phyloP scores from a whole-genome alignment of 1,140 invertebrate species.

The Doryteuthis pealeii region DNA sequence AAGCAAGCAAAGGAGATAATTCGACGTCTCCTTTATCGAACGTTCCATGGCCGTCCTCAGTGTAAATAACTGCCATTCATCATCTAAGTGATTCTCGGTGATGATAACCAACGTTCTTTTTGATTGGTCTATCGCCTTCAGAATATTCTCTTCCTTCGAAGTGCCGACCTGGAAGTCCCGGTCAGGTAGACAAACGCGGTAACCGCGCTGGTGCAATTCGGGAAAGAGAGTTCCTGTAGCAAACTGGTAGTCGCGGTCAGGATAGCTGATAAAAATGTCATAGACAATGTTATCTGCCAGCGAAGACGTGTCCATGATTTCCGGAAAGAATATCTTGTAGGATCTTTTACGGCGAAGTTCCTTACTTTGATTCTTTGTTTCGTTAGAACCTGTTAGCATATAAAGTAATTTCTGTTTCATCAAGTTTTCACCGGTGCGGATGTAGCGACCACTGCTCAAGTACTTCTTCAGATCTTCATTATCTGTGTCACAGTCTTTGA shows the following conservation, averaged over 20 bases:
- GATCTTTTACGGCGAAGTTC: not conserved
- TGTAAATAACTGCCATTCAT: conserved; percentile 43
- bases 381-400: conserved; percentile 20
- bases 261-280: conserved; percentile 34
- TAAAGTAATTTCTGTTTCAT: conserved; percentile 32
- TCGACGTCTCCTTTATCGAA: conserved; percentile 31
- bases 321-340: conserved; percentile 1
- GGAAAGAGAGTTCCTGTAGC: conserved; percentile 29
- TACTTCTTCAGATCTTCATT: conserved; percentile 33
- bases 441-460: conserved; percentile 31
- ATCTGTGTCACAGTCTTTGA: conserved; percentile 20
- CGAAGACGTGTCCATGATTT: not conserved
- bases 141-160: conserved; percentile 42
- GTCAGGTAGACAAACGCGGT: conserved; percentile 33
- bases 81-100: conserved; percentile 26
- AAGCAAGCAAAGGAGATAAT: conserved; percentile 32
- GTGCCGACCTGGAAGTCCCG: conserved; percentile 38
- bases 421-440: conserved; percentile 26
- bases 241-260: conserved; percentile 32
- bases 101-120: conserved; percentile 33
- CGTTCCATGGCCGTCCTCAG: conserved; percentile 38
- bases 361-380: not conserved
- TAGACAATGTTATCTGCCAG: not conserved
- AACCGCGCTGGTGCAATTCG: conserved; percentile 27
- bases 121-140: conserved; percentile 33